phyloP scores from a whole-genome alignment of 2,797 vertebrate genomes.

The Gadopsis bispinosus region DNA sequence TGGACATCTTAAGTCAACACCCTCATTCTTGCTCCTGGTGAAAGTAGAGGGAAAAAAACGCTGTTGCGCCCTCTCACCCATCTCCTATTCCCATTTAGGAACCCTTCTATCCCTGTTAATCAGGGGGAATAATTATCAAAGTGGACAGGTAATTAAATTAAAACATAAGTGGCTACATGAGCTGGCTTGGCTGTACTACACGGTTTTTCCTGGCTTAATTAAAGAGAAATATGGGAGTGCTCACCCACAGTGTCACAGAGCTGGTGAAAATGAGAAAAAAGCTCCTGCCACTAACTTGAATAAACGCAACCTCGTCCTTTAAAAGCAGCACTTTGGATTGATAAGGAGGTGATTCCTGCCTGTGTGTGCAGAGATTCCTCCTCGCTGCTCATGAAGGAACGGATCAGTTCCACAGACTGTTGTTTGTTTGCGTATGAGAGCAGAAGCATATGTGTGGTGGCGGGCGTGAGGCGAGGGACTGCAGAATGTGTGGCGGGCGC shows the following conservation, averaged over 20 bases:
- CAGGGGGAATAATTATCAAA: slow-evolving; percentile 89
- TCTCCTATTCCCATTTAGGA: slow-evolving; percentile 81
- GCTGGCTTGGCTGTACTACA: slow-evolving; percentile 84
- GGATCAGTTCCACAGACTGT: slow-evolving; percentile 46
- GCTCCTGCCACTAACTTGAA: slow-evolving; percentile 67
- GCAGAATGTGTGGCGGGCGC: slow-evolving; percentile 58
- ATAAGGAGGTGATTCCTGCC: slow-evolving; percentile 12
- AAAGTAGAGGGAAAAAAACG: slow-evolving; percentile 65
- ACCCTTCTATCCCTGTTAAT: slow-evolving; percentile 85
- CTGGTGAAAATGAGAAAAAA: slow-evolving; percentile 65
- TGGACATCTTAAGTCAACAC: slow-evolving; percentile 64
- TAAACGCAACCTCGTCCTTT: slow-evolving; percentile 68
- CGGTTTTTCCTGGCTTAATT: slow-evolving; percentile 85
- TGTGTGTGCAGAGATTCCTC: background rate
- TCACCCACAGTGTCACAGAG: slow-evolving; percentile 79
- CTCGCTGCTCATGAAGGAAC: slow-evolving; percentile 28
- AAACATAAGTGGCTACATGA: slow-evolving; percentile 89
- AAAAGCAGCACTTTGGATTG: slow-evolving; percentile 40
- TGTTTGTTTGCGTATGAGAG: slow-evolving; percentile 69
- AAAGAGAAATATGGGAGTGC: slow-evolving; percentile 86
- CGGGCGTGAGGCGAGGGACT: slow-evolving; percentile 36
- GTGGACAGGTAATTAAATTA: slow-evolving; percentile 90
- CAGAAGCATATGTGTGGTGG: slow-evolving; percentile 51
- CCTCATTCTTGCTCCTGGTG: slow-evolving; percentile 71
- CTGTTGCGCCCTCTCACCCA: slow-evolving; percentile 69